Percentiles rank a stretch among this genome's conserved stretches.
phyloP scores from a whole-genome alignment of 1,140 invertebrate species.

The Zaprionus africanus region DNA sequence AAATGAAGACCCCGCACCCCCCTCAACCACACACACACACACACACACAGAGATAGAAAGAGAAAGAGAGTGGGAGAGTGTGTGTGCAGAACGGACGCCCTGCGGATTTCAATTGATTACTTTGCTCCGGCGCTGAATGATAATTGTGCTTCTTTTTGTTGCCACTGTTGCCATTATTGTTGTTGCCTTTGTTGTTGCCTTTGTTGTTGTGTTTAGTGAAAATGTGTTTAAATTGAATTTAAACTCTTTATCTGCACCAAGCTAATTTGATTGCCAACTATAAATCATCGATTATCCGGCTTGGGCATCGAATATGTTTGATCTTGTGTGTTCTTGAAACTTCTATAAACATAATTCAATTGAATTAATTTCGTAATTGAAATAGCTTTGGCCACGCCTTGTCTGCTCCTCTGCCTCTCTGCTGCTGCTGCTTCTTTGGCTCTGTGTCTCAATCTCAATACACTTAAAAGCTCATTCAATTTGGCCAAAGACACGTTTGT shows the following conservation, averaged over 20 bases:
- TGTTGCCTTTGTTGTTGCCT: constrained; percentile 16
- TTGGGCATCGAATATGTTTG: neutral
- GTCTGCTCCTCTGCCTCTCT: neutral
- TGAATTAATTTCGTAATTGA: constrained; percentile 48
- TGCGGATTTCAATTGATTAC: constrained; percentile 68
- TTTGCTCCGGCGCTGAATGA: constrained; percentile 24
- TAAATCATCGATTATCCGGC: neutral
- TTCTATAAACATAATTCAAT: constrained; percentile 13
- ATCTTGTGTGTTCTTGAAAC: constrained; percentile 11
- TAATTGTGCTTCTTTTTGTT: constrained; percentile 9
- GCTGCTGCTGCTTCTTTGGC: neutral
- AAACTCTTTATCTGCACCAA: neutral
- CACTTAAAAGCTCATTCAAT: constrained; percentile 80
- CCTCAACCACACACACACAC: neutral
- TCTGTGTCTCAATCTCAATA: constrained; percentile 57
- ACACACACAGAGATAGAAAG: neutral
- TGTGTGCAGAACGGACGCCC: constrained; percentile 34
- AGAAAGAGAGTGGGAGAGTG: too few species aligned
- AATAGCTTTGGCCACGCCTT: constrained; percentile 13
- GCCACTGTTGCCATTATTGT: constrained; percentile 1
- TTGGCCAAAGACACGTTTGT: constrained; percentile 68
- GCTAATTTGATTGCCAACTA: neutral
- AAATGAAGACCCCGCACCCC: constrained; percentile 36
- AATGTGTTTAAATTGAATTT: constrained; percentile 2
- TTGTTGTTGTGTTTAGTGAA: neutral